Percentiles rank a stretch among this genome's conserved stretches.
Conservation (phyloP, 1,140 invertebrate genomes). For the Brachionus rotundiformis region DNA sequence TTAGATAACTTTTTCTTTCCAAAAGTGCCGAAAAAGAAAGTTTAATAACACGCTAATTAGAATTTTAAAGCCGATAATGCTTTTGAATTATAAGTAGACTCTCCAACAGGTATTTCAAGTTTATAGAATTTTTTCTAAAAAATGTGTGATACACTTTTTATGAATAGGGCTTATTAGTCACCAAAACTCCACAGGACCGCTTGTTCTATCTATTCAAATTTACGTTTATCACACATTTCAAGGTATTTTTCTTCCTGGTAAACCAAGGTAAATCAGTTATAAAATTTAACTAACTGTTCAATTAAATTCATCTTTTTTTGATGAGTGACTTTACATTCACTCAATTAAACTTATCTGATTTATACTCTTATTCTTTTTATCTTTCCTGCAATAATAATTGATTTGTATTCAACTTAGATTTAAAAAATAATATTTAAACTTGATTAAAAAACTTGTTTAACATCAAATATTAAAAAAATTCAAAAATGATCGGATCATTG, state of each 20-base stretch:
- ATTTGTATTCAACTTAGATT: conserved; percentile 20
- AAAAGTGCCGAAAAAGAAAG: not conserved
- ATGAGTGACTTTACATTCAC: conserved; percentile 12
- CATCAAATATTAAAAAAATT: not conserved
- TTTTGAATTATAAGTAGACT: not conserved
- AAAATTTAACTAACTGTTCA: conserved; percentile 33
- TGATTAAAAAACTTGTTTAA: not conserved
- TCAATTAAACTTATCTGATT: conserved; percentile 39
- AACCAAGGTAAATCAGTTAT: not conserved
- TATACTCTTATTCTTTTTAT: not conserved
- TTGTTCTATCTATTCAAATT: not conserved
- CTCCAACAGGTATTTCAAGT: conserved; percentile 34
- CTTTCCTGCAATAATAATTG: conserved; percentile 2
- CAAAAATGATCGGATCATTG: conserved; percentile 14
- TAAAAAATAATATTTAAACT: not conserved
- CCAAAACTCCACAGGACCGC: conserved; percentile 4
- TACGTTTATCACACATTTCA: conserved; percentile 32
- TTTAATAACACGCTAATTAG: conserved; percentile 30
- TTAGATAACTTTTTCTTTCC: not conserved
- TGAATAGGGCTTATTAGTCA: conserved; percentile 34
- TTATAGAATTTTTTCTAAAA: not conserved
- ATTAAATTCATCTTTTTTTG: conserved; percentile 15
- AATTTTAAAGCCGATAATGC: conserved; percentile 40
- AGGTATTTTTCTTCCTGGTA: not conserved
- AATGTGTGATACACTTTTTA: conserved; percentile 45